Evolutionary conservation across 2,888 invertebrate genomes (phyloP).

Genomic region (Apamea monoglypha): DNA sequence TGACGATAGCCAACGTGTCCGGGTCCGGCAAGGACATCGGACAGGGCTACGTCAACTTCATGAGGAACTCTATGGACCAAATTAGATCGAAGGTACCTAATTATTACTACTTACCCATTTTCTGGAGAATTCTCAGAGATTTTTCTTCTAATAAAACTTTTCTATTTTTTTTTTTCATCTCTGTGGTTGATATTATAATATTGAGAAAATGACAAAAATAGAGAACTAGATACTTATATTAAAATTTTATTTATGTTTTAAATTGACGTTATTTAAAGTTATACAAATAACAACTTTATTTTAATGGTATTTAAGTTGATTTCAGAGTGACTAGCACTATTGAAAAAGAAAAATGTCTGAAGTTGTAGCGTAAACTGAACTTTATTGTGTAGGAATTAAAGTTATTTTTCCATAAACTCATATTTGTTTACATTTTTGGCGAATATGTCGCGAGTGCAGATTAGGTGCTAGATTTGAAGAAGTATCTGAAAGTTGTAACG

Average conservation of each 20-base stretch:
- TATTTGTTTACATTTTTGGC: too few relatives aligned
- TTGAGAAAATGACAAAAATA: background rate
- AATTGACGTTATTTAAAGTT: too few relatives aligned
- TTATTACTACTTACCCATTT: background rate
- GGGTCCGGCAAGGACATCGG: constrained; percentile 99
- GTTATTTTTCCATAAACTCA: too few relatives aligned
- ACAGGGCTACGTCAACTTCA: constrained; percentile 99
- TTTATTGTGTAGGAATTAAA: too few relatives aligned
- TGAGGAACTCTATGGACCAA: constrained; percentile 99
- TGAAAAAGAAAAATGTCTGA: too few relatives aligned
- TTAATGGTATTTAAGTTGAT: too few relatives aligned
- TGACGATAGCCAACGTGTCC: constrained; percentile 94
- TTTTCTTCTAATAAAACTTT: background rate
- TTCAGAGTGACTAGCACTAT: too few relatives aligned
- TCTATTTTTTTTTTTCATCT: background rate
- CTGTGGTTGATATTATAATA: background rate
- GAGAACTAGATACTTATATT: background rate
- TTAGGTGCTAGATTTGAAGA: background rate
- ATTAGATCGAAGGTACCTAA: constrained; percentile 98
- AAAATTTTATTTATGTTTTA: too few relatives aligned
- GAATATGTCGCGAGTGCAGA: too few relatives aligned
- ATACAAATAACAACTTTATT: too few relatives aligned
- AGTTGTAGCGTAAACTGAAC: too few relatives aligned
- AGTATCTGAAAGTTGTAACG: background rate
- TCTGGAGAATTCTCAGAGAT: background rate